Evolutionary conservation across 1,140 invertebrate genomes (phyloP), one percentile per base, ranked within the genome.

Genomic region (Campoletis sonorensis): DNA sequence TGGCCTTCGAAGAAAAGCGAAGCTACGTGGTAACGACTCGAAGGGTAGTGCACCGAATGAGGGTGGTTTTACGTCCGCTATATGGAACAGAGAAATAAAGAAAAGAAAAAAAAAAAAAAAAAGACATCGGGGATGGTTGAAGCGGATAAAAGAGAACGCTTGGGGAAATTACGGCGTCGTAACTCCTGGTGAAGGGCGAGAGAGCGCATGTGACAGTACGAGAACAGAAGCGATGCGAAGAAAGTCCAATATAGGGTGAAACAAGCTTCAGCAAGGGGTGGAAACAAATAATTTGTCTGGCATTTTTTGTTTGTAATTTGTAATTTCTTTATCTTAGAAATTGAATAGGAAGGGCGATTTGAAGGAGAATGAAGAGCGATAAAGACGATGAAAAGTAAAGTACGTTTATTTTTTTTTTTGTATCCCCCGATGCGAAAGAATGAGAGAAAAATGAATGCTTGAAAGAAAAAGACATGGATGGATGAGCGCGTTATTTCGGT

Each of bases 81-180:
- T 15, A n/a, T 18, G 67, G n/a, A 70, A 15, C 13, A 33, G 30
- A 33, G 30, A 70, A 27, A 26, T 4, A 23, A n/a, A n/a, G n/a
- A n/a, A n/a, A n/a, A n/a, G n/a, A n/a, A n/a, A n/a, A n/a, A n/a
- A n/a, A n/a, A n/a, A n/a, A 30, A 18, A 70, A n/a, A 30, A 70
- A 26, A 64, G 1, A 68, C 26, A 58, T 45, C 21, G 78, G 37
- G 80, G 54, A 37, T 45, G 72, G 82, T 79, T 85, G 83, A 81
- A 83, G 80, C 79, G 79, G 84, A 82, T 84, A 86, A 87, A 87
- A 84, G 82, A 81, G 84, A 45, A 45, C 83, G 82, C 83, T 81
- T 80, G 58, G 84, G n/a, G 58, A 87, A 88, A 89, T 89, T 89
- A 89, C 87, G 87, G 82, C 85, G 84, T 89, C 88, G 87, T 89